A percentile compares a stretch with the other conserved stretches of the same genome.
These are phyloP conservation scores for Forbesichthys agassizii DNA, from an alignment of 2,113 vertebrate species.

Conservation along the genomic window DNA sequence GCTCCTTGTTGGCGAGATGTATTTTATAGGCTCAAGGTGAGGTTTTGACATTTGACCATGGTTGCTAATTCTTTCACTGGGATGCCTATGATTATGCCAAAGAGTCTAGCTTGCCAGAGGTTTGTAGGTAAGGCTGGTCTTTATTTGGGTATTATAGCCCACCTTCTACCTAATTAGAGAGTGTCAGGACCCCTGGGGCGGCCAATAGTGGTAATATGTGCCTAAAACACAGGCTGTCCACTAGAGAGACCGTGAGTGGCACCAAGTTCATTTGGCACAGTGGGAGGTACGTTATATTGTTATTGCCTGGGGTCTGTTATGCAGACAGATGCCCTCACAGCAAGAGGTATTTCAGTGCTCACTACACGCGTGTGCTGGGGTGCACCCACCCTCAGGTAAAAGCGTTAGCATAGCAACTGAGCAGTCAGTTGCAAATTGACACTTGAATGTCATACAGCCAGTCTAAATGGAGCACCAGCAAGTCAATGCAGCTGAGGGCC, in stretches of 20 bases:
- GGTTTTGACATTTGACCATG: not conserved
- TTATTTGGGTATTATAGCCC: conserved; percentile 52
- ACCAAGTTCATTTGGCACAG: conserved; percentile 53
- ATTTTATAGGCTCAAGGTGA: too few species aligned
- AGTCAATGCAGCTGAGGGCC: not conserved
- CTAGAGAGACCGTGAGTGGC: conserved; percentile 42
- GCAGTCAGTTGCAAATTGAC: conserved; percentile 11
- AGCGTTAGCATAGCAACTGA: conserved; percentile 26
- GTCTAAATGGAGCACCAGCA: not conserved
- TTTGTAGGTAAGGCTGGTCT: conserved; percentile 6
- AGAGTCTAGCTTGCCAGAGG: conserved; percentile 17
- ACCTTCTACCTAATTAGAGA: conserved; percentile 64
- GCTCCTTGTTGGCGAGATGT: too few species aligned
- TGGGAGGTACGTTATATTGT: conserved; percentile 45
- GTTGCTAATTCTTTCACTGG: not conserved
- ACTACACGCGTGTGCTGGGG: conserved; percentile 23
- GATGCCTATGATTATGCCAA: conserved; percentile 24
- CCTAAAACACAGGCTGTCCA: conserved; percentile 59
- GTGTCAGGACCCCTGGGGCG: conserved; percentile 45
- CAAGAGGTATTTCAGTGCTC: conserved; percentile 46
- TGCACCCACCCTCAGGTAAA: conserved; percentile 11
- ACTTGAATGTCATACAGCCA: not conserved
- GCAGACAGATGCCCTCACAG: conserved; percentile 73
- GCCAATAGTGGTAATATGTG: conserved; percentile 44
- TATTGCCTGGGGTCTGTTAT: conserved; percentile 67